Evolutionary conservation across 92 coral and sea anemone genomes (phyloP), one percentile per base, ranked within the genome.

Genomic region (Pocillopora meandrina): DNA sequence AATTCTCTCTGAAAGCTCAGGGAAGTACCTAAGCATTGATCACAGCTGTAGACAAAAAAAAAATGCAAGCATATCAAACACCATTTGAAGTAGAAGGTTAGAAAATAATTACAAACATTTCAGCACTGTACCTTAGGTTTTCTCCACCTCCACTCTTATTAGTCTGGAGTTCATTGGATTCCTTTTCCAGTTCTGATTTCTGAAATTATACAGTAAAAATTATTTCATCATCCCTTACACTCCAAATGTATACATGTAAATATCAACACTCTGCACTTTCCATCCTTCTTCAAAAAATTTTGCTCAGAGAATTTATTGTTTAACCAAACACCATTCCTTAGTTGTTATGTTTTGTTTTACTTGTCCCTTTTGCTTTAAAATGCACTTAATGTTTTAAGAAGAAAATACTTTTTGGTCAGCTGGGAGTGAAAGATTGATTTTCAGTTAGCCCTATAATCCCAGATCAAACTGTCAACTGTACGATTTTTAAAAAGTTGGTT

Each of bases 151-250:
- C 57, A 70, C 13, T 36, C 64, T 71, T 81, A 23, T 57, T 70
- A 58, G 58, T 18, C 33, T 81, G 69, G 18, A 81, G 85, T 20
- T 20, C 42, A 14, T 14, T 17, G 55, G 74, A 70, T 68, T 81
- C 85, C 67, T 70, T 77, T n/a, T 81, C 77, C 74, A 71, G 7
- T 71, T 81, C 85, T 49, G 56, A n/a, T 70, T 70, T 36, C 74
- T 70, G 52, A 3, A 36, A 70, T 55, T 70, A 8, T 21, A 11
- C 17, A 70, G 73, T 67, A 2, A 2, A 68, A 19, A 3, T 19
- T 18, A 67, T 16, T 67, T 10, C 31, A 67, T 67, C 18, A 67
- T 23, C 6, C 5, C 35, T 26, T 26, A 65, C 34, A 20, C 15
- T 20, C 71, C 42, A 65, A 7, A 3, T 23, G 1, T 11, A 65